A percentile compares a stretch with the other conserved stretches of the same genome.
phyloP scores from a whole-genome alignment of 2,888 invertebrate species.

The Acanthoscelides obtectus region DNA sequence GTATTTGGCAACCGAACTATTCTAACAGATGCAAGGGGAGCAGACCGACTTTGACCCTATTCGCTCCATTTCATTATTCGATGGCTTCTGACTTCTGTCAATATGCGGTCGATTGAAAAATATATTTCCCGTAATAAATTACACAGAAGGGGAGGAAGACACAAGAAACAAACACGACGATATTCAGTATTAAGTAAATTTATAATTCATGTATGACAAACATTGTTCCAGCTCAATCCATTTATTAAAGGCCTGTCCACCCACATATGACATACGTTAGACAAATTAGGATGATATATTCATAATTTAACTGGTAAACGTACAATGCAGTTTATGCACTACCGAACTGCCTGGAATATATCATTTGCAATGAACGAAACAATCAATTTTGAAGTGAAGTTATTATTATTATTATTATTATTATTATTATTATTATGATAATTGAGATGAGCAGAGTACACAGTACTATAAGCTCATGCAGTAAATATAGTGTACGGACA shows the following conservation, averaged over 20 bases:
- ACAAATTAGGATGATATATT: neutral
- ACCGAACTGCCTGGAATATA: no score
- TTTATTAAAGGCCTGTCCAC: constrained; percentile 5
- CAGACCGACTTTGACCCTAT: neutral
- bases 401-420: no score
- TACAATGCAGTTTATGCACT: neutral
- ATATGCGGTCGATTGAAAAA: neutral
- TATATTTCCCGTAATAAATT: neutral
- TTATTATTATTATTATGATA: no score
- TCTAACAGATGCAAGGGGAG: neutral
- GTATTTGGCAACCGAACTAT: neutral
- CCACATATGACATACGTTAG: neutral
- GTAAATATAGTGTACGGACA: no score
- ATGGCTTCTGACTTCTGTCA: neutral
- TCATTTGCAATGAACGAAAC: no score
- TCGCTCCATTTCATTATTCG: neutral
- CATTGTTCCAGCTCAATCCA: neutral
- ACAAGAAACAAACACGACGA: neutral
- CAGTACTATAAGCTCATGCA: no score
- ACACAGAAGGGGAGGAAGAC: neutral
- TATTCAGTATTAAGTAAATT: constrained; percentile 2
- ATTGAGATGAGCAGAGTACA: no score
- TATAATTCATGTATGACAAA: constrained; percentile 4
- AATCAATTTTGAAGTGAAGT: no score
- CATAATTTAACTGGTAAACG: neutral